Conservation (phyloP, 2,113 vertebrate species). For the Pygoscelis adeliae region DNA sequence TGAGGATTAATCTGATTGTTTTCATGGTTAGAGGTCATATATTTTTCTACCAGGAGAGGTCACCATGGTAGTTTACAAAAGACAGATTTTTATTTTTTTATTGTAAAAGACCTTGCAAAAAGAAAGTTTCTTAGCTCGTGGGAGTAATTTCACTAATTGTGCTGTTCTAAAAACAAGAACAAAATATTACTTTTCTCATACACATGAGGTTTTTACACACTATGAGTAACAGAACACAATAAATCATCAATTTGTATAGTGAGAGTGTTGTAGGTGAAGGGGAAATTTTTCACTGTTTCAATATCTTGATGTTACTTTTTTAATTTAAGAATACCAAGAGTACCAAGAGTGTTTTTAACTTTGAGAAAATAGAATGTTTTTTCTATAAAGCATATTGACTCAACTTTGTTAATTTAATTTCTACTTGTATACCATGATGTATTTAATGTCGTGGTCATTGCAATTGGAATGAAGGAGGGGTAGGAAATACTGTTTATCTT, state of each 20-base stretch:
- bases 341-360: neutral
- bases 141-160: neutral
- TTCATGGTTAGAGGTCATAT: neutral
- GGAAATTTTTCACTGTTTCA: neutral
- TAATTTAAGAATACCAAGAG: neutral
- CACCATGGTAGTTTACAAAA: slow-evolving; percentile 18
- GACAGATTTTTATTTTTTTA: neutral
- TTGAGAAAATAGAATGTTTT: neutral
- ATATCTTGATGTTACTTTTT: neutral
- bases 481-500: neutral
- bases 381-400: neutral
- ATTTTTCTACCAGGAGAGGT: slow-evolving; percentile 59
- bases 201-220: neutral
- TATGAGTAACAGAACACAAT: neutral
- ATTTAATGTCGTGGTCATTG: neutral
- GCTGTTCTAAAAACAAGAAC: neutral
- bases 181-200: neutral
- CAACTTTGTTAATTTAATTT: neutral
- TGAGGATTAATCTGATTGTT: neutral
- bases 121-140: neutral
- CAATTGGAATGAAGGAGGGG: neutral
- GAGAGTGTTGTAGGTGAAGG: neutral
- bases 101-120: neutral
- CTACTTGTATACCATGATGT: neutral
- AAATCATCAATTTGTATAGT: neutral